Conservation (phyloP, 2,797 vertebrate species). For the Danio choprae region DNA sequence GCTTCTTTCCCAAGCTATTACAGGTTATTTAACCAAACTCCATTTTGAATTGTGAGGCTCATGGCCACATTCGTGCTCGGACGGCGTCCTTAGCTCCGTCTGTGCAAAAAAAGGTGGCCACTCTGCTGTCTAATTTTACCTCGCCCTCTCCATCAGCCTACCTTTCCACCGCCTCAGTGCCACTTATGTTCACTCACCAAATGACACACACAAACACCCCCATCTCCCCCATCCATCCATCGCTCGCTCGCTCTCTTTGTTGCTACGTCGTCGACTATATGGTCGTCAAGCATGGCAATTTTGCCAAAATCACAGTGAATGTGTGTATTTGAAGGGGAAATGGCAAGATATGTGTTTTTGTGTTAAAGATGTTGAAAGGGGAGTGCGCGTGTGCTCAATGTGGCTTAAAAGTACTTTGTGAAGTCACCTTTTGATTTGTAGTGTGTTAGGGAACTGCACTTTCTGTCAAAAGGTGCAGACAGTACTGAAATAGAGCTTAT, state of each 20-base stretch:
- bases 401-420: conserved; percentile 32
- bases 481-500: conserved; percentile 26
- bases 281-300: conserved; percentile 65
- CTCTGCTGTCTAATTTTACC: conserved; percentile 82
- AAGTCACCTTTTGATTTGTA: conserved; percentile 42
- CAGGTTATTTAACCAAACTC: conserved; percentile 44
- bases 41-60: conserved; percentile 62
- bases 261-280: conserved; percentile 62
- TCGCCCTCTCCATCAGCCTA: conserved; percentile 77
- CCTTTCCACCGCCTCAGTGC: conserved; percentile 70
- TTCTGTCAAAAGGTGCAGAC: conserved; percentile 18
- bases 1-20: conserved; percentile 1
- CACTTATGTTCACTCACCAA: conserved; percentile 81
- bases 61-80: conserved; percentile 68
- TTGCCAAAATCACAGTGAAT: conserved; percentile 63
- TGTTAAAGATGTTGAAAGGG: conserved; percentile 40
- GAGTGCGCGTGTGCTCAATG: conserved; percentile 24
- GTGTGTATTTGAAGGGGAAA: conserved; percentile 57
- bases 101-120: conserved; percentile 60
- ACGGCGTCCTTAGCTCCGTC: conserved; percentile 27
- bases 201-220: conserved; percentile 68
- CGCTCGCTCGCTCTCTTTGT: conserved; percentile 41
- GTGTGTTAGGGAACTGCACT: conserved; percentile 29
- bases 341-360: conserved; percentile 52
- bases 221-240: conserved; percentile 48